Conservation (phyloP, 1,140 invertebrate genomes). For the Brachionus rubens region DNA sequence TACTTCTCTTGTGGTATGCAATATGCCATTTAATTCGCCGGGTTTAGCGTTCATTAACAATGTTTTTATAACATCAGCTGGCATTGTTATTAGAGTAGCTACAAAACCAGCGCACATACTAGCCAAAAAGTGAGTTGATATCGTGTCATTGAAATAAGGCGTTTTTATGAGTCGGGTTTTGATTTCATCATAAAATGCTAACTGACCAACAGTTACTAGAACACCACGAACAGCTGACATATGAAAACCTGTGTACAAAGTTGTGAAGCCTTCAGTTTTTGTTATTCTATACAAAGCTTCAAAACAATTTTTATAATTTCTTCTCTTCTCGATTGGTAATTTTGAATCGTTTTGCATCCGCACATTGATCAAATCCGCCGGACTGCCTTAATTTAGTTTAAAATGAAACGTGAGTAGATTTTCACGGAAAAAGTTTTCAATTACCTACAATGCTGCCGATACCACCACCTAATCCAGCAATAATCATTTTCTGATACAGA, state of each 20-base stretch:
- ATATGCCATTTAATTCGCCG: constrained; percentile 69
- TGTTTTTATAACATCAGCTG: constrained; percentile 87
- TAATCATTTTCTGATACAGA: constrained; percentile 70
- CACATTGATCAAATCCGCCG: constrained; percentile 95
- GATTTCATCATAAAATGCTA: constrained; percentile 87
- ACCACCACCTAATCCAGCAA: constrained; percentile 82
- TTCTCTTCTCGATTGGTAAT: constrained; percentile 75
- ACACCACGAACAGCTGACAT: constrained; percentile 85
- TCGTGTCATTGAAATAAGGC: constrained; percentile 67
- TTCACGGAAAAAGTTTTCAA: not conserved
- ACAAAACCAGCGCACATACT: constrained; percentile 81
- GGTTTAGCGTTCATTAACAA: constrained; percentile 89
- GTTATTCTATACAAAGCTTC: constrained; percentile 82
- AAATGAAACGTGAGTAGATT: not conserved
- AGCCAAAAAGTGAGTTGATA: constrained; percentile 80
- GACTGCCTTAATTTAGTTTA: constrained; percentile 65
- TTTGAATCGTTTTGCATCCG: constrained; percentile 99
- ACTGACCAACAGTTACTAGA: constrained; percentile 92
- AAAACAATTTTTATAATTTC: constrained; percentile 94
- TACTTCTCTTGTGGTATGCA: constrained; percentile 64
- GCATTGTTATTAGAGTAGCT: constrained; percentile 42
- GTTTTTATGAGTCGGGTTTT: constrained; percentile 73
- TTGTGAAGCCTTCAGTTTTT: constrained; percentile 74
- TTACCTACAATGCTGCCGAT: constrained; percentile 79
- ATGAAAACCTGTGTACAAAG: constrained; percentile 80